Conservation (phyloP, 2,797 vertebrate species). For the Tokudaia muenninki region DNA sequence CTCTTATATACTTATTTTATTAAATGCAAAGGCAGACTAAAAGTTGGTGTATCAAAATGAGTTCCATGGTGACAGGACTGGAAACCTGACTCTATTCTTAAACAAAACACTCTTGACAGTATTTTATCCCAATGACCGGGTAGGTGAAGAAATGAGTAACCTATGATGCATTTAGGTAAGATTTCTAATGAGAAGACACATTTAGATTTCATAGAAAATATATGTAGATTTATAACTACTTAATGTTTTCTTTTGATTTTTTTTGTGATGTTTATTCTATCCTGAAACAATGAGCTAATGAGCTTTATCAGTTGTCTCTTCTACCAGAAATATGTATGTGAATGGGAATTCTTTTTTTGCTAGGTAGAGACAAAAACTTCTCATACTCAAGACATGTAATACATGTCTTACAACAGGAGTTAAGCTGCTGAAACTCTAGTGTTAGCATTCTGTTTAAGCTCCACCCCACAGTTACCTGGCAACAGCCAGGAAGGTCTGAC, state of each 20-base stretch:
- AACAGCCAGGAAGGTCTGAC: too few species aligned
- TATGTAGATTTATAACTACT: constrained; percentile 1
- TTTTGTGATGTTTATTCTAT: constrained; percentile 39
- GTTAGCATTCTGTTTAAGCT: too few species aligned
- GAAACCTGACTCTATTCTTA: constrained; percentile 16
- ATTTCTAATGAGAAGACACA: constrained; percentile 36
- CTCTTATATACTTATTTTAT: constrained; percentile 21
- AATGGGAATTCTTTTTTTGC: constrained; percentile 17
- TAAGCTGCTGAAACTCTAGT: constrained; percentile 20
- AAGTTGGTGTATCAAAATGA: background rate
- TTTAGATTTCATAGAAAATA: constrained; percentile 33
- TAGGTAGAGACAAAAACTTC: background rate
- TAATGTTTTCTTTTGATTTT: background rate
- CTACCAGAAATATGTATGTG: background rate
- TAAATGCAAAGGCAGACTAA: constrained; percentile 22
- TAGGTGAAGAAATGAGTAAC: background rate
- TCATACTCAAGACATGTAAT: constrained; percentile 10
- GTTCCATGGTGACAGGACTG: background rate
- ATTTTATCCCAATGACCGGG: constrained; percentile 12
- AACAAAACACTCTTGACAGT: background rate
- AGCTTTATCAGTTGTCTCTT: background rate
- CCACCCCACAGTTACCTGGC: too few species aligned
- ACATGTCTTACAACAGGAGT: background rate
- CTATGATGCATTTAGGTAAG: background rate
- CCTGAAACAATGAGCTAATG: constrained; percentile 22